Percentiles rank a stretch among this genome's conserved stretches.
phyloP scores from a whole-genome alignment of 2,797 vertebrate species.

The Meriones psammophilus region DNA sequence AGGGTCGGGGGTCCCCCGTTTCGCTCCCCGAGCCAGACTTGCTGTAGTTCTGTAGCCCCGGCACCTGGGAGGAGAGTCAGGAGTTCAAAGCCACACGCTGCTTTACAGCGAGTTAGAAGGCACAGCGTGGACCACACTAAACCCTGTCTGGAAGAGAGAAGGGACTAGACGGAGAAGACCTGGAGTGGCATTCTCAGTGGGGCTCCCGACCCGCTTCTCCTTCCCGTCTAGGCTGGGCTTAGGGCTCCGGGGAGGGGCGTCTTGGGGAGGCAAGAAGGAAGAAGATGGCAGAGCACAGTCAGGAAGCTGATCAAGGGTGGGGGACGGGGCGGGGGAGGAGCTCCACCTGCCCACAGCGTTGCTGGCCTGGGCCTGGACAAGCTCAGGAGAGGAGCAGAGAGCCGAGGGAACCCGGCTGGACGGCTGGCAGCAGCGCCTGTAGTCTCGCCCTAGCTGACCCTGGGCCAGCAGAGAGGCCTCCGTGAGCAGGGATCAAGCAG shows the following conservation, averaged over 20 bases:
- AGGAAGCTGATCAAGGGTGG: background rate
- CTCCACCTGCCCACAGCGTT: background rate
- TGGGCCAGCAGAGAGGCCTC: background rate
- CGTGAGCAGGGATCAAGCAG: background rate
- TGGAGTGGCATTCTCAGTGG: background rate
- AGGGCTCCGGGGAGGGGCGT: background rate
- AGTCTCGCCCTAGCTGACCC: background rate
- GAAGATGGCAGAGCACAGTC: background rate
- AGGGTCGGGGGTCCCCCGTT: too few species aligned
- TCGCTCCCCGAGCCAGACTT: background rate
- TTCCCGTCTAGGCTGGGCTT: background rate
- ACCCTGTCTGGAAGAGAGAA: background rate
- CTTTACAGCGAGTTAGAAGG: background rate
- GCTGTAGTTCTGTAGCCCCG: background rate
- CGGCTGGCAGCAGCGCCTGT: background rate
- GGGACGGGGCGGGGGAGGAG: background rate
- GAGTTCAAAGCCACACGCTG: background rate
- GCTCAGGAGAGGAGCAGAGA: background rate
- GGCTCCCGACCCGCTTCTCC: background rate
- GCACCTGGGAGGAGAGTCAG: background rate
- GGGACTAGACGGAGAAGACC: background rate
- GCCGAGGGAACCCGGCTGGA: background rate
- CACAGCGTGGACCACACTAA: background rate
- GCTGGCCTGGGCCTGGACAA: background rate
- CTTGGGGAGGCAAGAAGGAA: background rate